Evolutionary conservation across 2,113 vertebrate species (phyloP), one percentile per base, ranked within the genome.

Genomic region (Malaclemys terrapin): DNA sequence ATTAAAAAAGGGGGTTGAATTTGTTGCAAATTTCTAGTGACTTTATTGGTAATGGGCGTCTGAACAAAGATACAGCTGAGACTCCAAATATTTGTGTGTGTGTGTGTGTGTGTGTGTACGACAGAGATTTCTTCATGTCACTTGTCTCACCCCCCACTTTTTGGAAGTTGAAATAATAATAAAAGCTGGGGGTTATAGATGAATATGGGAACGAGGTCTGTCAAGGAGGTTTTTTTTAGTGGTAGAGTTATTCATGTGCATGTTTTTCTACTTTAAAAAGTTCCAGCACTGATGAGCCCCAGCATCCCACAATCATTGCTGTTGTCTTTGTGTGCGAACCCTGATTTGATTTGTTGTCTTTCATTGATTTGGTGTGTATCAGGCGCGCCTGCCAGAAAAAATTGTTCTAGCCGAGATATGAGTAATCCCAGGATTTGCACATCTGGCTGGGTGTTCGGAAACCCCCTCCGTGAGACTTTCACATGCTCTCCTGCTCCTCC

Each of bases 51-150:
- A 95, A 95, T 81, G 97, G 92, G 90, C 91, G 75, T 72, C 95
- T 85, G 95, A 97, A 97, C 97, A 97, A 96, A 97, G 97, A 90
- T 95, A 54, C 90, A 65, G 97, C 97, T 72, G 86, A 96, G 94
- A 86, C 93, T 93, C 20, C 84, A 93, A 57, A 81, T 84, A 35
- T 93, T 88, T 56, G 80, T 45, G 85, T 3, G 22, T 38, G 81
- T 4, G 75, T 1, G 35, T 3, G 22, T 38, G 81, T 4, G 75
- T 65, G 62, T 17, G 50, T 52, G 5, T 17, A 52, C 52, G 9
- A 38, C 88, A 90, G 89, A 88, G 91, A 57, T 45, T 90, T 86
- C 59, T 94, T 79, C 82, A 0, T 79, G 90, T 78, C 6, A 65
- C 91, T 96, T 53, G 76, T 94, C 94, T 89, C 84, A 92, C 6